phyloP scores from a whole-genome alignment of 2,888 invertebrate genomes.

The Neelides folsomi region DNA sequence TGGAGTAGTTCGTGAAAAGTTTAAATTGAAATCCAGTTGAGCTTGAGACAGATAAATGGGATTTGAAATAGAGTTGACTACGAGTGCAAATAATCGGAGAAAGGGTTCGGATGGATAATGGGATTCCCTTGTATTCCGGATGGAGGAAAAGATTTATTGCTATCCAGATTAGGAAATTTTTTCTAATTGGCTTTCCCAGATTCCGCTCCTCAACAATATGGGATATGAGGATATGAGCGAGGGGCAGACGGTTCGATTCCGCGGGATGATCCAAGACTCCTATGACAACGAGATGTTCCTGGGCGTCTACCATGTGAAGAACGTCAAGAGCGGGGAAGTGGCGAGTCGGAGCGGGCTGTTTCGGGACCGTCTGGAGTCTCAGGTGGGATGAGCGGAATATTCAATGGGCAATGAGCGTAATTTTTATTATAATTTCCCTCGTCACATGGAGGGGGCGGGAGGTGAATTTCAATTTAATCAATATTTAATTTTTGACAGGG shows the following conservation, averaged over 20 bases:
- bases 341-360: slow-evolving; percentile 1
- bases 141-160: neutral
- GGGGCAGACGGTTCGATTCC: slow-evolving; percentile 14
- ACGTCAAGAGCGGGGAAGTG: slow-evolving; percentile 3
- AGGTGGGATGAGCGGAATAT: neutral
- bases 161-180: neutral
- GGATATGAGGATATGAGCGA: neutral
- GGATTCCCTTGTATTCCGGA: neutral
- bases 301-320: neutral
- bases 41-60: too few relatives aligned
- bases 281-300: slow-evolving; percentile 5
- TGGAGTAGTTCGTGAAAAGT: too few relatives aligned
- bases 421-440: too few relatives aligned
- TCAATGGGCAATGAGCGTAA: too few relatives aligned
- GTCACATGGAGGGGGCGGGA: too few relatives aligned
- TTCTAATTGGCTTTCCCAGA: slow-evolving; percentile 4
- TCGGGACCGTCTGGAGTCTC: neutral
- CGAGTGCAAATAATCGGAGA: too few relatives aligned
- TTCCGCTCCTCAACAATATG: slow-evolving; percentile 9
- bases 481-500: too few relatives aligned
- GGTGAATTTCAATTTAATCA: too few relatives aligned
- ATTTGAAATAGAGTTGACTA: too few relatives aligned
- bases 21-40: too few relatives aligned
- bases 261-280: slow-evolving; percentile 16
- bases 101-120: too few relatives aligned